Conservation (phyloP, 2,797 vertebrate species). For the Darevskia mixta region DNA sequence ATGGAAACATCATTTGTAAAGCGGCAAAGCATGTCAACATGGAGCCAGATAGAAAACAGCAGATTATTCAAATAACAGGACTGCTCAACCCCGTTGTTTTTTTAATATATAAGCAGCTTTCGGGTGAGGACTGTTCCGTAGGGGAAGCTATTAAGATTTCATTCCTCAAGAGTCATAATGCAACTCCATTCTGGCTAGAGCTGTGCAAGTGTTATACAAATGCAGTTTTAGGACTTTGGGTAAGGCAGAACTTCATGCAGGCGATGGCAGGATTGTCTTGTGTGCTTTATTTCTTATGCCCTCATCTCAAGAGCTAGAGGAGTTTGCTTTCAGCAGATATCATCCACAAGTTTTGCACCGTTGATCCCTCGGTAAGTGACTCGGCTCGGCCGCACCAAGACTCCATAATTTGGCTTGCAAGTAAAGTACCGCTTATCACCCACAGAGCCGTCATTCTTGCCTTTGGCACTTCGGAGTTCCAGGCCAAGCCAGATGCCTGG, state of each 20-base stretch:
- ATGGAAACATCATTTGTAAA: conserved; percentile 46
- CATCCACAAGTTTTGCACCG: conserved; percentile 88
- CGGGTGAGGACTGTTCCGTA: conserved; percentile 17
- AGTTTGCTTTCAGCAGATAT: conserved; percentile 74
- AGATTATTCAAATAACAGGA: conserved; percentile 17
- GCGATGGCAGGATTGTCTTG: neutral
- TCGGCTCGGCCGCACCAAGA: conserved; percentile 92
- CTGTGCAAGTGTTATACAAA: conserved; percentile 4
- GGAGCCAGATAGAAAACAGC: fast-evolving
- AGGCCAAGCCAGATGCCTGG: conserved; percentile 93
- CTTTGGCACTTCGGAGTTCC: conserved; percentile 90
- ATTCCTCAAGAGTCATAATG: conserved; percentile 17
- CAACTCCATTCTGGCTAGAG: neutral
- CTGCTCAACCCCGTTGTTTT: conserved; percentile 39
- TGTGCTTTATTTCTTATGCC: neutral
- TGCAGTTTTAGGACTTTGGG: conserved; percentile 13
- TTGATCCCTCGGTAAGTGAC: conserved; percentile 95
- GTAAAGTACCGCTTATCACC: conserved; percentile 91
- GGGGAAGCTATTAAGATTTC: conserved; percentile 17
- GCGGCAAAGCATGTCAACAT: conserved; percentile 43
- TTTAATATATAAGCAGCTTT: conserved; percentile 15
- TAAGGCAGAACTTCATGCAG: conserved; percentile 31
- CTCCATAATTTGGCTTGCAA: conserved; percentile 88
- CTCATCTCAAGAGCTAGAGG: fast-evolving
- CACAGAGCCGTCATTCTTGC: conserved; percentile 92